phyloP scores from a whole-genome alignment of 1,140 invertebrate genomes.

The Conus betulinus region DNA sequence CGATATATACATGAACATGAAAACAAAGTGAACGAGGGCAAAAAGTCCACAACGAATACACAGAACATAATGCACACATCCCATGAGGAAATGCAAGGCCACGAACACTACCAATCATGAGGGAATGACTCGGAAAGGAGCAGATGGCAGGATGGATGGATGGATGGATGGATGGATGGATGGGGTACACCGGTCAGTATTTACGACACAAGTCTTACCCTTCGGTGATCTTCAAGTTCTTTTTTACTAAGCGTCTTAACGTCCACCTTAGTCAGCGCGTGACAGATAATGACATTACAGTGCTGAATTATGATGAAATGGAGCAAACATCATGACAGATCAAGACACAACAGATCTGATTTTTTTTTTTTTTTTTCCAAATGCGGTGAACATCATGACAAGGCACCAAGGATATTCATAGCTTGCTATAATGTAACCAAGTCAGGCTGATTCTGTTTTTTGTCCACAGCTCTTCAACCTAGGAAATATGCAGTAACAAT shows the following conservation, averaged over 20 bases:
- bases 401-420: no score
- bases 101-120: not conserved
- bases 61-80: not conserved
- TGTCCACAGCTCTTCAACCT: no score
- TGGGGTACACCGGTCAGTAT: not conserved
- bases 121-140: not conserved
- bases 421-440: no score
- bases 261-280: constrained; percentile 69
- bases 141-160: not conserved
- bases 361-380: no score
- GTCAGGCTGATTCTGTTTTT: no score
- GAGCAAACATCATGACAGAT: not conserved
- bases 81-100: not conserved
- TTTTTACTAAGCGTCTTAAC: constrained; percentile 73
- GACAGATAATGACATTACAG: constrained; percentile 18
- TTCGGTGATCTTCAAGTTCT: constrained; percentile 75
- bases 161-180: not conserved
- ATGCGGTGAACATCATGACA: no score
- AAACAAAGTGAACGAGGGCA: not conserved
- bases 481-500: no score
- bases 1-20: not conserved
- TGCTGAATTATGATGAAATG: not conserved
- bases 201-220: constrained; percentile 69
- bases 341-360: no score
- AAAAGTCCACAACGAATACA: not conserved